Evolutionary conservation across 2,113 vertebrate species (phyloP).

Genomic region (Urocitellus parryii): DNA sequence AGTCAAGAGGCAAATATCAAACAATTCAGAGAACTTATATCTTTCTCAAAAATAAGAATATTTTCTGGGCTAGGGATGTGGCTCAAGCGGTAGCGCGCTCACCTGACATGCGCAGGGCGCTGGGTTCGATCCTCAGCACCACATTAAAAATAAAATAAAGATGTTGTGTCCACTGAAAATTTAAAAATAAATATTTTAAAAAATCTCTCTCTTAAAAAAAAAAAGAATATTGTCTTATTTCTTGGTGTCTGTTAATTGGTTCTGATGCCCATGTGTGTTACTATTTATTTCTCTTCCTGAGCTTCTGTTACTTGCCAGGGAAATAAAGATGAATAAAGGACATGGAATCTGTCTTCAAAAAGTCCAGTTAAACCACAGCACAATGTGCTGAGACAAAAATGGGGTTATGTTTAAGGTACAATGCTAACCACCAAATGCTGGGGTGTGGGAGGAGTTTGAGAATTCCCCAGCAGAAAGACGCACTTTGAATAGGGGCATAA

Average conservation of each 20-base stretch:
- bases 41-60: conserved; percentile 45
- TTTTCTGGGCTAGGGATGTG: not conserved
- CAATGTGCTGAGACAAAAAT: not conserved
- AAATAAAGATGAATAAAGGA: conserved; percentile 1
- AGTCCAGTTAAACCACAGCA: not conserved
- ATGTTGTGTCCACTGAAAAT: too few species aligned
- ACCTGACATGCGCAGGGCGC: too few species aligned
- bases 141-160: too few species aligned
- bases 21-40: conserved; percentile 10
- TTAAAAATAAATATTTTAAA: too few species aligned
- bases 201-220: too few species aligned
- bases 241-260: not conserved
- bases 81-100: too few species aligned
- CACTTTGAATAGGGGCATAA: not conserved
- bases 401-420: not conserved
- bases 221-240: not conserved
- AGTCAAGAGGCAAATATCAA: not conserved
- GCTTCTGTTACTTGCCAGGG: not conserved
- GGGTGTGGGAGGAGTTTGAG: not conserved
- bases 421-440: not conserved
- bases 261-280: not conserved
- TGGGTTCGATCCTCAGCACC: too few species aligned
- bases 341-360: not conserved
- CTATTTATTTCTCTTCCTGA: not conserved
- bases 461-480: not conserved